Base-by-base conservation (phyloP, 1,140 invertebrate genomes). In the Megalonaias nervosa region DNA sequence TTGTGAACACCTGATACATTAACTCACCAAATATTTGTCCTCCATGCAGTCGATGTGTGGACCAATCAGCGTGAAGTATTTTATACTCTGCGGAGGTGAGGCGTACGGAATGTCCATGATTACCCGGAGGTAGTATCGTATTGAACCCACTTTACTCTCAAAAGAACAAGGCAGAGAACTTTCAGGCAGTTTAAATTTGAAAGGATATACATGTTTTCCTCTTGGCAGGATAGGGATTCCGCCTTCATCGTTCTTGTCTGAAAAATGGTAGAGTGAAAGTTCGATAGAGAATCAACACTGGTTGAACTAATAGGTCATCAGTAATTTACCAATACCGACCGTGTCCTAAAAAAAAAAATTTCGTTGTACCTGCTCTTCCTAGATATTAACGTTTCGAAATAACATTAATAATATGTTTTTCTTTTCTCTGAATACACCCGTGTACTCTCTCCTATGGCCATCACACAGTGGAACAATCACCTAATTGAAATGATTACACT, bases 41-140 rank as follows among this genome's bases (percentile, higher is more conserved):
- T 96, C 95, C 95, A 95, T 95, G 86, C 95, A 96, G 89, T 96
- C 95, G 83, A 95, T 95, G 84, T 95, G 94, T 17, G 95, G 95
- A 21, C 95, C 95, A 82, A 96, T 95, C 58, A 96, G 92, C 1
- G 95, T 95, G 87, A 96, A 96, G 88, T 96, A 96, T 87, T 96
- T 96, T 91, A 96, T 94, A 3, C 95, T 95, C 89, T 96, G 95
- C 0, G 95, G 95, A 6, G 95, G 95, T 66, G 95, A 96, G 6
- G 95, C 94, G 86, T 96, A 96, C 0, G 95, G 95, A 83, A 96
- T 95, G 86, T 96, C 95, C 56, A 96, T 93, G 14, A 94, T 95
- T 4, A 94, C 94, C 89, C 95, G 95, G 57, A 96, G 93, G 85
- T 95, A 96, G 85, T 95, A 96, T 67, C 95, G 93, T 77, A 96